Percentiles rank a stretch among this genome's conserved stretches.
Evolutionary conservation across 2,797 vertebrate genomes (phyloP).

Genomic region (Odontamblyopus lacepedii): DNA sequence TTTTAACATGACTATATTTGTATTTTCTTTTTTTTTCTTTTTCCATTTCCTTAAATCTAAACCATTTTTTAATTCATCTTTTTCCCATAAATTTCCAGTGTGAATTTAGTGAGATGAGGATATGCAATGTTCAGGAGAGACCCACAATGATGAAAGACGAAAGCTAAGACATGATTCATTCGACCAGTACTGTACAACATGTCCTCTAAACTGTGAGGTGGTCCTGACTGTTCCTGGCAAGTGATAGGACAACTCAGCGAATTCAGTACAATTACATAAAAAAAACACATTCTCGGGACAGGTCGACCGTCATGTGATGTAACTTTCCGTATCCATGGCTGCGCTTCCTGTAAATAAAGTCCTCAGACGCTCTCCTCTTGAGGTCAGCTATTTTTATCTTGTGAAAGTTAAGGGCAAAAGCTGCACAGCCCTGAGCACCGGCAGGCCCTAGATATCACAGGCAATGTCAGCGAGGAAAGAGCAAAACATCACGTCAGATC

Average conservation of each 20-base stretch:
- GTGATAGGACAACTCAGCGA: slow-evolving; percentile 26
- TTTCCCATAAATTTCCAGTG: not conserved
- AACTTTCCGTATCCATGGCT: slow-evolving; percentile 27
- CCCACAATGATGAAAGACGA: not conserved
- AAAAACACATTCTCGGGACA: slow-evolving; percentile 32
- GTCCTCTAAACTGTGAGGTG: slow-evolving; percentile 7
- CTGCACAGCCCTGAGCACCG: slow-evolving; percentile 44
- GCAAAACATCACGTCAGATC: slow-evolving; percentile 48
- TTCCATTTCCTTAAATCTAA: too few relatives aligned
- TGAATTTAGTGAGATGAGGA: not conserved
- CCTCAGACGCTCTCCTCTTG: slow-evolving; percentile 25
- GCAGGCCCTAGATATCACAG: slow-evolving; percentile 40
- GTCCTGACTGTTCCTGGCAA: slow-evolving; percentile 2
- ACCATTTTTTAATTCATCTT: too few relatives aligned
- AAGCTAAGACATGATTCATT: not conserved
- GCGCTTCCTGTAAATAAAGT: slow-evolving; percentile 26
- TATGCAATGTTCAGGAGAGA: not conserved
- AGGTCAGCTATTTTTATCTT: slow-evolving; percentile 40
- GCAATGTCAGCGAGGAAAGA: slow-evolving; percentile 52
- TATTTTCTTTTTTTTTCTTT: too few relatives aligned
- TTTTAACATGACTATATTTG: too few relatives aligned
- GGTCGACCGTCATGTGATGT: slow-evolving; percentile 24
- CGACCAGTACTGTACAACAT: not conserved
- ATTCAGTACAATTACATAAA: slow-evolving; percentile 17
- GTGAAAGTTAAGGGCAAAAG: slow-evolving; percentile 41